Evolutionary conservation across 2,888 invertebrate genomes (phyloP), one percentile per base, ranked within the genome.

Genomic region (Cotesia congregata): DNA sequence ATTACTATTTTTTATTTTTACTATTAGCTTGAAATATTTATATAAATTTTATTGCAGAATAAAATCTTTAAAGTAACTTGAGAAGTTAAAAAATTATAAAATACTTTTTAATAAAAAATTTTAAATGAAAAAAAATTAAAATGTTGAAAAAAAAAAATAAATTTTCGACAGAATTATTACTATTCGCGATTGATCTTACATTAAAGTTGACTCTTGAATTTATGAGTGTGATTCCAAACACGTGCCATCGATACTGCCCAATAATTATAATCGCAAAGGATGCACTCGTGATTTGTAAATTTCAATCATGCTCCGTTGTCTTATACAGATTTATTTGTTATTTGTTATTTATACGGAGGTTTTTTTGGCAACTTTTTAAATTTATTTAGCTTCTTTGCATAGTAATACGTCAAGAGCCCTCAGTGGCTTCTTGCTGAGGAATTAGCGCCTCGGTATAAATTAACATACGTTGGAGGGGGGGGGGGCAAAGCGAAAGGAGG

Each of bases 361-460:
- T 15, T 68, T 7, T 4, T 69, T 62, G 20, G 6, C 15, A 67
- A 12, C 50, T 73, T 39, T 72, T 7, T 74, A 50, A 59, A 40
- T 39, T 68, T 68, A 17, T 41, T 40, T 7, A 12, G n/a, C 41
- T 69, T 50, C 17, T 17, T 39, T 62, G 60, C 60, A 39, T 72
- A 62, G 62, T 62, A 72, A 72, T 39, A 2, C 61, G 38, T 62
- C 72, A 61, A 61, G 72, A 30, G 40, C 65, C 30, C 12, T 38
- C 30, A 30, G 6, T n/a, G 30, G 30, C 12, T 6, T 17, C 15
- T n/a, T 12, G 65, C 12, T 65, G 65, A 12, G 12, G 74, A 77
- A 80, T 82, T 82, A 81, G 78, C 77, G 70, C 74, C 74, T 67
- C 12, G 39, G 75, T 75, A 79, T 75, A 76, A 79, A 82, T 82